A percentile compares a stretch with the other conserved stretches of the same genome.
phyloP scores from a whole-genome alignment of 1,140 invertebrate genomes.

The Ridgeia piscesae region DNA sequence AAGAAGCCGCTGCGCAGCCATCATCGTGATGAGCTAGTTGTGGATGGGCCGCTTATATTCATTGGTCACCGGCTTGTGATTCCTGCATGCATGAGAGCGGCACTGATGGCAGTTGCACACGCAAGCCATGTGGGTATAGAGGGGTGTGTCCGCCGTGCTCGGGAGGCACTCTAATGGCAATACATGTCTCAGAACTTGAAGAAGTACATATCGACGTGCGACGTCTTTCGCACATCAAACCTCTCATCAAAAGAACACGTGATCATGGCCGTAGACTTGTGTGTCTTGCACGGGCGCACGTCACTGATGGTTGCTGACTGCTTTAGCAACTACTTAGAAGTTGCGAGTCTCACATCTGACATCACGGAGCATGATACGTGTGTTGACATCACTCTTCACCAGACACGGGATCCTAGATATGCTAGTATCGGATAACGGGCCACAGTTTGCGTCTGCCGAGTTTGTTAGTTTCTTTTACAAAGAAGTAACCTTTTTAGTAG shows the following conservation, averaged over 20 bases:
- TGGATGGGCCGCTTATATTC: neutral
- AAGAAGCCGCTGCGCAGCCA: neutral
- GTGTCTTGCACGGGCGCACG: slow-evolving; percentile 15
- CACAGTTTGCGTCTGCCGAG: slow-evolving; percentile 25
- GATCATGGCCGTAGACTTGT: slow-evolving; percentile 28
- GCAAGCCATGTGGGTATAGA: neutral
- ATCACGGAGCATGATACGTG: slow-evolving; percentile 27
- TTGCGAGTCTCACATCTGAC: slow-evolving; percentile 28
- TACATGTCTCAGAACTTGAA: too few relatives aligned
- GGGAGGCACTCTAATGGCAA: too few relatives aligned
- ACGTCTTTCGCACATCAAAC: neutral
- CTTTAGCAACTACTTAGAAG: slow-evolving; percentile 32
- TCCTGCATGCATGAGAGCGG: neutral
- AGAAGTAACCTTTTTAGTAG: too few relatives aligned
- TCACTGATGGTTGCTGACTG: slow-evolving; percentile 31
- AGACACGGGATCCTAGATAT: slow-evolving; percentile 35
- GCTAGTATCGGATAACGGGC: slow-evolving; percentile 34
- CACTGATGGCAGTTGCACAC: neutral
- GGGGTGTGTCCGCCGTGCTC: neutral
- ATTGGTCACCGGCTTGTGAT: slow-evolving; percentile 8
- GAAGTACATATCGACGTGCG: too few relatives aligned
- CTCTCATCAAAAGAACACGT: neutral
- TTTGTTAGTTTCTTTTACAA: too few relatives aligned
- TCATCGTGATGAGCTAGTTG: neutral
- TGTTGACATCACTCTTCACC: slow-evolving; percentile 35